These are phyloP conservation scores for Chalcis sispes DNA, from an alignment of 2,888 invertebrate genomes.

Conservation along the genomic window DNA sequence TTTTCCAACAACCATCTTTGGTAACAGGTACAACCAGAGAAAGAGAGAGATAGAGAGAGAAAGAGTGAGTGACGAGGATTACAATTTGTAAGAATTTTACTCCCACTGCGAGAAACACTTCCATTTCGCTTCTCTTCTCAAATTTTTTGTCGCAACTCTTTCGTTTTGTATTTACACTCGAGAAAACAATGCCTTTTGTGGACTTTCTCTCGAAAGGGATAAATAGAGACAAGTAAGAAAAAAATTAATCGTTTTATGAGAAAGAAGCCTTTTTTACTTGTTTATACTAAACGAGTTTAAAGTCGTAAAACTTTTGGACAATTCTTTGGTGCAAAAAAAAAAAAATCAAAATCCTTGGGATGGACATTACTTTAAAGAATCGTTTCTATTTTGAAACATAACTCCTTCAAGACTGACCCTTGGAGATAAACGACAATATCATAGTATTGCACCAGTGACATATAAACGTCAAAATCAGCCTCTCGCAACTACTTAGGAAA, in stretches of 20 bases:
- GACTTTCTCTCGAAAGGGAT: background rate
- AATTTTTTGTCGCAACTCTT: slow-evolving; percentile 6
- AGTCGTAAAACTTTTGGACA: slow-evolving; percentile 10
- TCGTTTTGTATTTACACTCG: background rate
- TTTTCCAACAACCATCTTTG: slow-evolving; percentile 61
- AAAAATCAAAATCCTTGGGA: background rate
- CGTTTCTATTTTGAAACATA: background rate
- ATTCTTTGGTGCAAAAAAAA: background rate
- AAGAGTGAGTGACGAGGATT: slow-evolving; percentile 62
- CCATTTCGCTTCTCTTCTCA: slow-evolving; percentile 10
- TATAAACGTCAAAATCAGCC: no score
- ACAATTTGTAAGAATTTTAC: slow-evolving; percentile 70
- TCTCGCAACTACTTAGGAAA: no score
- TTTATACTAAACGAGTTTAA: no score
- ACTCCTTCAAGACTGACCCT: no score
- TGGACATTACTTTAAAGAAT: background rate
- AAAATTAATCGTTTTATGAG: slow-evolving; percentile 34
- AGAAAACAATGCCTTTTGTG: background rate
- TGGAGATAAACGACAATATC: no score
- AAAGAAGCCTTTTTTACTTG: background rate
- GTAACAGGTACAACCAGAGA: slow-evolving; percentile 65
- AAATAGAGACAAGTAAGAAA: background rate
- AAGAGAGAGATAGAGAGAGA: background rate
- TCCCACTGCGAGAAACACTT: slow-evolving; percentile 39
- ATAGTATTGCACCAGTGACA: no score